Conservation (phyloP, 2,797 vertebrate species). For the Triplophysa yarkandensis region DNA sequence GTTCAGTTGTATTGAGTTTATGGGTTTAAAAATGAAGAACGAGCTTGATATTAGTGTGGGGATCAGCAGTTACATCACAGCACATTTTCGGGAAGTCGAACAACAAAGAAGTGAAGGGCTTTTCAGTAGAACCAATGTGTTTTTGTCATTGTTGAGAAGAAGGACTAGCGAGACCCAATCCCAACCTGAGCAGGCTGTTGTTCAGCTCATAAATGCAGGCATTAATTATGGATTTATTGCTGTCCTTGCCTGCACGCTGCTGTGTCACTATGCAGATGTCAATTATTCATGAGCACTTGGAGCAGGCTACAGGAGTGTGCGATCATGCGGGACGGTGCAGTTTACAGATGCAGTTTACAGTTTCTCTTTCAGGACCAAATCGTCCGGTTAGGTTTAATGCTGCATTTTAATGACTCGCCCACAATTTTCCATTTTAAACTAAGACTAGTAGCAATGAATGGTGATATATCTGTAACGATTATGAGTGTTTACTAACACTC, state of each 20-base stretch:
- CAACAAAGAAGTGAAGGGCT: neutral
- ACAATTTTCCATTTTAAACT: slow-evolving; percentile 45
- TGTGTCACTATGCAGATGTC: slow-evolving; percentile 45
- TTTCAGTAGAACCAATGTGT: too few species aligned
- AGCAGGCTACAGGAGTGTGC: slow-evolving; percentile 19
- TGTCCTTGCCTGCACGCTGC: slow-evolving; percentile 36
- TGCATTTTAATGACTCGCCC: slow-evolving; percentile 29
- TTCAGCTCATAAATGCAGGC: slow-evolving; percentile 38
- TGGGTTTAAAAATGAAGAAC: neutral
- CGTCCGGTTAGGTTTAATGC: slow-evolving; percentile 22
- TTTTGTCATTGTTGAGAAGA: neutral
- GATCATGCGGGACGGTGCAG: slow-evolving; percentile 39
- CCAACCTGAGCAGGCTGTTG: slow-evolving; percentile 34
- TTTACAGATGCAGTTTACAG: slow-evolving; percentile 47
- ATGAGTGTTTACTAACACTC: slow-evolving; percentile 21
- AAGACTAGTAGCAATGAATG: slow-evolving; percentile 33
- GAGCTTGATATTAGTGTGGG: slow-evolving; percentile 3
- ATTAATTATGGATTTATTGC: slow-evolving; percentile 50
- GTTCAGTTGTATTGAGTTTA: slow-evolving; percentile 15
- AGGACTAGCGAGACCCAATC: neutral
- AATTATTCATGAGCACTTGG: slow-evolving; percentile 45
- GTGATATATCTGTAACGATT: slow-evolving; percentile 35
- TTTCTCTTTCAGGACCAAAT: slow-evolving; percentile 39
- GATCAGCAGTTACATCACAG: neutral
- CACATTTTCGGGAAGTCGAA: neutral